phyloP scores from a whole-genome alignment of 2,888 invertebrate species.

The Siphlonurus alternatus region DNA sequence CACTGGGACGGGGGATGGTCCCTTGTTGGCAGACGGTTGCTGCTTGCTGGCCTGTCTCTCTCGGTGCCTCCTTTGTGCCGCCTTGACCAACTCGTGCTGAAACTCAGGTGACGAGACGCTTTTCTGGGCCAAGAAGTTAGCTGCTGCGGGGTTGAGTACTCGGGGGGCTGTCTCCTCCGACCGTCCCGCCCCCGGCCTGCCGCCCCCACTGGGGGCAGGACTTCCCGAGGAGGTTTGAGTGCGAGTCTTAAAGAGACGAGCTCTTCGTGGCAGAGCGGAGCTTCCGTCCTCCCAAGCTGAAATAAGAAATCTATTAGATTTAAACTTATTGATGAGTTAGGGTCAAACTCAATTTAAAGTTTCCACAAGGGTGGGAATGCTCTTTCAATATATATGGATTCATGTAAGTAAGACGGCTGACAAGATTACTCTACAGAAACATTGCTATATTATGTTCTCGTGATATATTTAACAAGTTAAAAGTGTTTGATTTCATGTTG shows the following conservation, averaged over 20 bases:
- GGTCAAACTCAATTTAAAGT: no score
- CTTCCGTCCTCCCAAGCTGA: background rate
- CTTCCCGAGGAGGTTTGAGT: conserved; percentile 33
- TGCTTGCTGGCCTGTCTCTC: conserved; percentile 13
- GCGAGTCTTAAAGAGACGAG: conserved; percentile 55
- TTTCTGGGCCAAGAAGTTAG: conserved; percentile 20
- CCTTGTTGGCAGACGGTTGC: conserved; percentile 30
- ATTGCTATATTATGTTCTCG: no score
- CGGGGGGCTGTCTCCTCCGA: background rate
- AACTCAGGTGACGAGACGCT: conserved; percentile 33
- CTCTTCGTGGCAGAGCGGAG: conserved; percentile 29
- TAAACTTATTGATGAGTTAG: no score
- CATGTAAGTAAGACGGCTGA: no score
- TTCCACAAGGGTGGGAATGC: no score
- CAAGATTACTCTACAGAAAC: no score
- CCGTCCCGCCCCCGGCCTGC: background rate
- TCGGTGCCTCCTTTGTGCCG: conserved; percentile 28
- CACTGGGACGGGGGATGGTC: conserved; percentile 14
- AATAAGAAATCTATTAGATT: no score
- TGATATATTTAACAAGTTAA: no score
- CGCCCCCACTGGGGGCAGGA: conserved; percentile 6
- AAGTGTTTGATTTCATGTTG: no score
- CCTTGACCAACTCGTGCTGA: conserved; percentile 33
- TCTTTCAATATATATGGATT: no score
- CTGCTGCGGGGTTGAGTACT: background rate